Base-by-base conservation (phyloP, 2,113 vertebrate genomes). In the Alligator mississippiensis region DNA sequence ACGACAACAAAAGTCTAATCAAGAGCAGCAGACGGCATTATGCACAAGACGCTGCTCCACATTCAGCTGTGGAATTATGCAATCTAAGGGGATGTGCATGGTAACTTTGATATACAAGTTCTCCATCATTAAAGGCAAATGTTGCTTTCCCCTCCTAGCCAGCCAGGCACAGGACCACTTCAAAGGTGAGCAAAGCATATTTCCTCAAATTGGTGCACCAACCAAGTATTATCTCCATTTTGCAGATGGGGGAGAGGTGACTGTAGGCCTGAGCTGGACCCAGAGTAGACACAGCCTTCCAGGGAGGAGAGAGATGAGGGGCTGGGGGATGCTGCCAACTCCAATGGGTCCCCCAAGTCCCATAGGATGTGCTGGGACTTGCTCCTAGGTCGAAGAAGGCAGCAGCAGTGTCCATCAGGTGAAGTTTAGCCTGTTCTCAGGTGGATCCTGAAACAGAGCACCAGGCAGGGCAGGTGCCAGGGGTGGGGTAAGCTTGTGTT, bases 71-170 rank as follows among this genome's bases (percentile, higher is more conserved):
- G 34, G 12, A 24, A 79, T 93, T 90, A 93, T 72, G 92, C 93
- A 93, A 92, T 78, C 93, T 93, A 61, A 90, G 3, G 91, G 86
- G 93, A 84, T 15, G 90, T 34, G 76, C 47, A 1, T 84, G 72
- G 60, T 4, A 92, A 93, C 90, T 77, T 95, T 94, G 95, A 82
- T 70, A 2, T 88, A 34, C 30, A 93, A 94, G 95, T 94, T 87
- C 90, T 93, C 89, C 7, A 89, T 90, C 89, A 92, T 95, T 81
- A 90, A 89, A 96, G 91, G 58, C 24, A 25, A 72, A 57, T 17
- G 91, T 93, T 94, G 93, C 90, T 17, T 61, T 85, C 74, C 75
- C 80, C 81, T 61, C 81, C 85, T 91, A 34, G 1, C 0, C 14
- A 1, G 1, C 61, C 0, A 2, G 63, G 4, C 87, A 63, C 82